Base-by-base conservation (phyloP, 2,888 invertebrate species). In the Folsomia manolachei region DNA sequence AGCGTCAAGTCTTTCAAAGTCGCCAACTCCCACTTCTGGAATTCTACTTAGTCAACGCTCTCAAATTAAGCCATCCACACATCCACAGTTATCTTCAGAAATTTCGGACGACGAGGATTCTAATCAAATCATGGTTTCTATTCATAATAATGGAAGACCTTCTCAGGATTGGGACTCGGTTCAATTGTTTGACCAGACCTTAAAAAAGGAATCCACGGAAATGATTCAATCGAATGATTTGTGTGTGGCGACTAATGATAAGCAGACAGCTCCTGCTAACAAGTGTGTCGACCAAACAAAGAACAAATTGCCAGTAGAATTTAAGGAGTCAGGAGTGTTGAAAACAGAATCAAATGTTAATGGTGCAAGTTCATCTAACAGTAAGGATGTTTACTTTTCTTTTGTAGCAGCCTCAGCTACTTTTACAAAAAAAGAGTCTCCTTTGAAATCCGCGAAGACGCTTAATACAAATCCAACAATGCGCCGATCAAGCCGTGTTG, bases 101-200 rank as follows among this genome's bases (percentile, higher is more conserved):
- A 52, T 66, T 14, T 66, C 66, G 2, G 66, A 66, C n/a, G 66
- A 66, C 24, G 66, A 66, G 1, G 66, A 66, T 23, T 66, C 51
- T 14, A 66, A 66, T 21, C 66, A 66, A 27, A 66, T 66, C 21
- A 66, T 66, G 66, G 66, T 66, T 7, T 27, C 51, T 4, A 66
- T 66, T 27, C 23, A 18, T 9, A 27, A 23, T 66, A 19, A 24
- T 62, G 2, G 66, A 2, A 66, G 52, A 24, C 25, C 25, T 14
- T 66, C 66, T 4, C 27, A 27, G 23, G 66, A 66, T 1, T 66
- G 66, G 66, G 66, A 66, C 23, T 9, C 39, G 4, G 25, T 62
- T 4, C 21, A 62, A 14, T 18, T 24, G 14, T 21, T 23, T 62
- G 24, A 7, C 1, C 62, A 62, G 14, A 24, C 14, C 24, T 18